Evolutionary conservation across 2,113 vertebrate genomes (phyloP), one percentile per base, ranked within the genome.

Genomic region (Myotis brandtii): DNA sequence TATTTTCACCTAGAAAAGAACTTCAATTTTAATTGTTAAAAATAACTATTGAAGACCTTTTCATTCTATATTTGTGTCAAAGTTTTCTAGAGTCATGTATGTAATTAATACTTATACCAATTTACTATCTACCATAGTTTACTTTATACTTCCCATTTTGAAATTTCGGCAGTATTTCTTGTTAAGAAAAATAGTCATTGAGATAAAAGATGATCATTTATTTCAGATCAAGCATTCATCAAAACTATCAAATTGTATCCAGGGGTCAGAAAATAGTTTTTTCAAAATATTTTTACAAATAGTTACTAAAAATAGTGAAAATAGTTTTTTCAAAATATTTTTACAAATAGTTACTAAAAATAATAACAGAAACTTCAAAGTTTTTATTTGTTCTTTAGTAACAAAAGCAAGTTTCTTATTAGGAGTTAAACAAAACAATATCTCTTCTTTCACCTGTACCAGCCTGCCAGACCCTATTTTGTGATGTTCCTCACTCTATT

Each of bases 111-210:
- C 80, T 84, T 95, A 69, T 43, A 27, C 17, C 56, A 62, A 48
- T 0, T 70, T 21, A 85, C 11, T 90, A 8, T 76, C 37, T 89
- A 8, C n/a, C 17, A 34, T 2, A 46, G 91, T 93, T 66, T 83
- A 69, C 87, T 67, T 81, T 69, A 43, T 64, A 46, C 76, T 96
- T 93, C 73, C 5, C 23, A 1, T 43, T 96, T 89, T 62, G 9
- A 83, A 95, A 76, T 10, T 56, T 88, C 43, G 46, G 69, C 12
- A 96, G 6, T 5, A 97, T 93, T 94, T n/a, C 30, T 64, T 46
- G 37, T 34, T 9, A 37, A 32, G 0, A 76, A 72, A 37, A 30
- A 92, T 72, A 2, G 25, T 2, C 77, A 83, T 9, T 96, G n/a
- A 89, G 25, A 52, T 56, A 27, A 86, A 92, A 43, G 50, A 17